Base-by-base conservation (phyloP, 2,797 vertebrate genomes). In the Micromesistius poutassou region DNA sequence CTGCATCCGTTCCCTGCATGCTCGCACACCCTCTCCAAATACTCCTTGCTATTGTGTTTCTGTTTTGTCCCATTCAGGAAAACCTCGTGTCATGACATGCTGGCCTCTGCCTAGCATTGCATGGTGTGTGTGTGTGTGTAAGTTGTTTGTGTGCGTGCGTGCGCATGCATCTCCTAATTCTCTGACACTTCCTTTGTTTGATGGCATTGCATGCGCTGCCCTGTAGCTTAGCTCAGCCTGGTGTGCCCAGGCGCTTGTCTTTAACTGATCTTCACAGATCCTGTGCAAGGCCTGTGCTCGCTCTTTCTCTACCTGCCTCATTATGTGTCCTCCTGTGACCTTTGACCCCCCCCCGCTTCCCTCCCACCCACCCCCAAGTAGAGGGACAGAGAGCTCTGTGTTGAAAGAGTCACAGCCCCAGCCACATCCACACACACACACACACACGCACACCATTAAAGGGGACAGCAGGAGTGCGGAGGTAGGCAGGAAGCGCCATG, bases 401-500 rank as follows among this genome's bases (percentile, higher is more conserved):
- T 90, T 89, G 80, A 81, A 85, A 79, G 83, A 91, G 87, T 80
- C 82, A 80, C 76, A 82, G 84, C 82, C 81, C 80, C 78, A 82
- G 79, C 79, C 79, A 80, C 77, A 74, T 50, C 68, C 77, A 74
- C 72, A 78, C 75, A 71, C 79, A 78, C 77, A 74, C 72, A 74
- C 77, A 74, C 72, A 78, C 75, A 71, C 75, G 71, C 66, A 42
- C 35, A 46, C 80, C 68, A 84, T 72, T 86, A 85, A 83, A 86
- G 71, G 72, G 83, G 88, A 88, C 88, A 85, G 87, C 89, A 87
- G 88, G 90, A 89, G 83, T 85, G 85, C 80, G 16, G 88, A 87
- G 87, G 86, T 87, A 86, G 88, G 77, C 89, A 92, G 91, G 92
- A 93, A 91, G 92, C 80, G 78, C 87, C 72, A 50, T 86, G 89